Percentiles rank a stretch among this genome's conserved stretches.
Evolutionary conservation across 2,113 vertebrate species (phyloP).

Genomic region (Bos taurus): DNA sequence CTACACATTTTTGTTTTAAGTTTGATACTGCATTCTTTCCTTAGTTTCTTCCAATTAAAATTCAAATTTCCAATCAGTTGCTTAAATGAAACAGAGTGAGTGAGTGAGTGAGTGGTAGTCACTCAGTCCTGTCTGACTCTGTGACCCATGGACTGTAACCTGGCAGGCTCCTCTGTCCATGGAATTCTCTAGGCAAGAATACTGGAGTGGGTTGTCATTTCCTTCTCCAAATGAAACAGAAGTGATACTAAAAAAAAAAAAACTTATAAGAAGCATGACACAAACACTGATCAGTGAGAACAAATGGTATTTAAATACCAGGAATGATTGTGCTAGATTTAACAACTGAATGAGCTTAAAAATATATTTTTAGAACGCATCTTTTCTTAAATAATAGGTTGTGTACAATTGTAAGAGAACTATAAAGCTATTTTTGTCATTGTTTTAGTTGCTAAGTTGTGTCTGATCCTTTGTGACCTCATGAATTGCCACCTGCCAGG

Average conservation of each 20-base stretch:
- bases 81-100: background rate
- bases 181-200: background rate
- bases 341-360: background rate
- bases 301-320: background rate
- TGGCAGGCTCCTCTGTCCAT: background rate
- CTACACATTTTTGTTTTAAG: background rate
- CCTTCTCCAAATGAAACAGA: background rate
- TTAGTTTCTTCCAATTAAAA: background rate
- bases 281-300: background rate
- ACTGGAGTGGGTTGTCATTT: background rate
- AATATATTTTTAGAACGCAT: background rate
- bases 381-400: background rate
- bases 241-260: background rate
- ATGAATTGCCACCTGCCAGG: background rate
- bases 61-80: background rate
- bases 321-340: background rate
- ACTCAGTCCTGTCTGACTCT: background rate
- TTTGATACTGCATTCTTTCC: background rate
- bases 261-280: background rate
- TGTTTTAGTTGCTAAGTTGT: background rate
- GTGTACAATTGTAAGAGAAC: background rate
- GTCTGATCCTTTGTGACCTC: background rate
- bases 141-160: background rate
- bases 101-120: background rate
- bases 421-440: background rate